Evolutionary conservation across 2,888 invertebrate genomes (phyloP).

Genomic region (Drosophila tripunctata): DNA sequence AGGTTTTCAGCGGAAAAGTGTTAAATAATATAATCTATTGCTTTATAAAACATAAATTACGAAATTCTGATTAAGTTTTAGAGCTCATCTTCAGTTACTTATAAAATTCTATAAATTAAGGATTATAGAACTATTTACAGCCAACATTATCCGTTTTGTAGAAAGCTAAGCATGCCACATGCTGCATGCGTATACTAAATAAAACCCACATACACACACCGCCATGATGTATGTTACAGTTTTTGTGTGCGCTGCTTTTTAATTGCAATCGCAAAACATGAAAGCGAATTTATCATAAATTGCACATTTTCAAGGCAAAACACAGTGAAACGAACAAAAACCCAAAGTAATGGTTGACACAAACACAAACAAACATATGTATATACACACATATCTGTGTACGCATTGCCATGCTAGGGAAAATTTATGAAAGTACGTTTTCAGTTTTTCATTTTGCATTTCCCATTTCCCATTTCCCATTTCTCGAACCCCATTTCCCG

Average conservation of each 20-base stretch:
- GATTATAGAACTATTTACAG: no score
- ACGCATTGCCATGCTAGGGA: slow-evolving; percentile 6
- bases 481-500: slow-evolving; percentile 15
- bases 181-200: no score
- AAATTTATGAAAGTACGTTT: slow-evolving; percentile 54
- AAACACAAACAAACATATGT: slow-evolving; percentile 6
- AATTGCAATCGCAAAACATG: slow-evolving; percentile 63
- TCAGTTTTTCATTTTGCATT: slow-evolving; percentile 51
- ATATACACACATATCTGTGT: background rate
- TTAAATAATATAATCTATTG: no score
- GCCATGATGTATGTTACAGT: slow-evolving; percentile 43
- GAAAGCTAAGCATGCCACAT: no score
- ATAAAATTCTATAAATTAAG: no score
- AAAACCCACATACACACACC: slow-evolving; percentile 12
- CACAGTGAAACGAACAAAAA: slow-evolving; percentile 32
- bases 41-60: no score
- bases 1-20: no score
- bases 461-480: slow-evolving; percentile 24
- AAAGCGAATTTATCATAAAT: slow-evolving; percentile 62
- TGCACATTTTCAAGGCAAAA: slow-evolving; percentile 58
- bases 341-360: slow-evolving; percentile 50
- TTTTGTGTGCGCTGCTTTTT: slow-evolving; percentile 49
- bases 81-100: no score
- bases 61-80: no score
- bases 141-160: no score